Evolutionary conservation across 2,113 vertebrate genomes (phyloP).

Genomic region (Mandrillus leucophaeus): DNA sequence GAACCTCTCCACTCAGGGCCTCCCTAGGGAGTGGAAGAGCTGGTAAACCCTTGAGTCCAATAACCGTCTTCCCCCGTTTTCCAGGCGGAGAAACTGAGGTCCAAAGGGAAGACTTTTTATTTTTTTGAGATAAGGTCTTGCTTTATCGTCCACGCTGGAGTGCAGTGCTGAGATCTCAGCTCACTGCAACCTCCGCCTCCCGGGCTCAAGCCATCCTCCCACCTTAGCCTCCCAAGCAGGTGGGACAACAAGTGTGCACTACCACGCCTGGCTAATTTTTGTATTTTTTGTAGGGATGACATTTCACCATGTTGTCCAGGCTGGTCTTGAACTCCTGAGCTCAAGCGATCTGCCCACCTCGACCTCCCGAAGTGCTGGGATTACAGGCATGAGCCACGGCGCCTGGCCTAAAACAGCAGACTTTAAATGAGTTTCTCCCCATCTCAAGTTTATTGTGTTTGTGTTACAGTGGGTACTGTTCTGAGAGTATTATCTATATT

Average conservation of each 20-base stretch:
- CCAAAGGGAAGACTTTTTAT: background rate
- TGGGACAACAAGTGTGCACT: background rate
- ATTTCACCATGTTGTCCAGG: background rate
- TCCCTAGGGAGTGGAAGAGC: background rate
- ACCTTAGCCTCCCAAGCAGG: background rate
- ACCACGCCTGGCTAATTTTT: background rate
- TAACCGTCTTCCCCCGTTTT: background rate
- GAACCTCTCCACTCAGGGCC: background rate
- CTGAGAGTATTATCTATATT: background rate
- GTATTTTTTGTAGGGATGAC: background rate
- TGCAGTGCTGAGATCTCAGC: background rate
- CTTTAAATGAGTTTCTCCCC: background rate
- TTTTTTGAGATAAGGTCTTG: background rate
- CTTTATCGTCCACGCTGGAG: background rate
- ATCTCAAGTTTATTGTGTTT: accelerated
- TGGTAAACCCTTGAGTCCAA: background rate
- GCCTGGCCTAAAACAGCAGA: background rate
- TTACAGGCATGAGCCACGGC: background rate
- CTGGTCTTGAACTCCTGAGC: background rate
- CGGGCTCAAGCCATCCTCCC: background rate
- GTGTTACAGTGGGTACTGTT: accelerated
- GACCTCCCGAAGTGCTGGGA: background rate
- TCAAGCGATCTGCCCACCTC: background rate
- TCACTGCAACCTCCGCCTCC: background rate
- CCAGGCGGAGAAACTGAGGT: background rate